phyloP scores from a whole-genome alignment of 2,888 invertebrate species.

The Marasmarcha lunaedactyla region DNA sequence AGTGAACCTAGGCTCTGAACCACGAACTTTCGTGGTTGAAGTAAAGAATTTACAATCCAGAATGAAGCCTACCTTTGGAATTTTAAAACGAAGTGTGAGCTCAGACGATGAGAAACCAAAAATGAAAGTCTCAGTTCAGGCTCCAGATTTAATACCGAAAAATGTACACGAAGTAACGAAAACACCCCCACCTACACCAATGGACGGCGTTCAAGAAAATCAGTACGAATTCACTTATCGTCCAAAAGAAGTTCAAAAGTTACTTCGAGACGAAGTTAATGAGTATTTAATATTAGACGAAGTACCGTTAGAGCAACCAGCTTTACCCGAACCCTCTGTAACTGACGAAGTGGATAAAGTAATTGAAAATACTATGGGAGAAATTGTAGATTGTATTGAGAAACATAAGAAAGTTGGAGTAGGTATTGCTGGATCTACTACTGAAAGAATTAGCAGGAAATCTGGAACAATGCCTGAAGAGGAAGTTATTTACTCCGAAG shows the following conservation, averaged over 20 bases:
- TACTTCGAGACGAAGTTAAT: slow-evolving; percentile 26
- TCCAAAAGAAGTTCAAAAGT: slow-evolving; percentile 21
- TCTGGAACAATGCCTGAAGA: slow-evolving; percentile 12
- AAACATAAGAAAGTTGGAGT: slow-evolving; percentile 11
- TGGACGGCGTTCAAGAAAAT: slow-evolving; percentile 22
- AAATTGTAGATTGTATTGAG: neutral
- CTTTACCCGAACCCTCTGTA: slow-evolving; percentile 43
- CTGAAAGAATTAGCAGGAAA: slow-evolving; percentile 13
- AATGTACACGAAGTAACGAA: slow-evolving; percentile 17
- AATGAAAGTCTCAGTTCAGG: slow-evolving; percentile 23
- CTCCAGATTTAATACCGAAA: slow-evolving; percentile 33
- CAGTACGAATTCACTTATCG: slow-evolving; percentile 23
- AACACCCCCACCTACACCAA: slow-evolving; percentile 26
- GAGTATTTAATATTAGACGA: slow-evolving; percentile 45
- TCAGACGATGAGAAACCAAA: slow-evolving; percentile 24
- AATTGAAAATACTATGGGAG: neutral
- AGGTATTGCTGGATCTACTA: slow-evolving; percentile 12
- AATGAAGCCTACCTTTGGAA: slow-evolving; percentile 46
- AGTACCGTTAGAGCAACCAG: slow-evolving; percentile 35
- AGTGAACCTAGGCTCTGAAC: slow-evolving; percentile 36
- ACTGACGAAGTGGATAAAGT: slow-evolving; percentile 17
- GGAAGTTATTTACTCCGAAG: slow-evolving; percentile 52
- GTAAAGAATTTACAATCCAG: slow-evolving; percentile 44
- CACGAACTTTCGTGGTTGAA: slow-evolving; percentile 49
- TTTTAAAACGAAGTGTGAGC: slow-evolving; percentile 31